A percentile compares a stretch with the other conserved stretches of the same genome.
These are phyloP conservation scores for Stegastes partitus DNA, from an alignment of 2,113 vertebrate species.

Conservation along the genomic window DNA sequence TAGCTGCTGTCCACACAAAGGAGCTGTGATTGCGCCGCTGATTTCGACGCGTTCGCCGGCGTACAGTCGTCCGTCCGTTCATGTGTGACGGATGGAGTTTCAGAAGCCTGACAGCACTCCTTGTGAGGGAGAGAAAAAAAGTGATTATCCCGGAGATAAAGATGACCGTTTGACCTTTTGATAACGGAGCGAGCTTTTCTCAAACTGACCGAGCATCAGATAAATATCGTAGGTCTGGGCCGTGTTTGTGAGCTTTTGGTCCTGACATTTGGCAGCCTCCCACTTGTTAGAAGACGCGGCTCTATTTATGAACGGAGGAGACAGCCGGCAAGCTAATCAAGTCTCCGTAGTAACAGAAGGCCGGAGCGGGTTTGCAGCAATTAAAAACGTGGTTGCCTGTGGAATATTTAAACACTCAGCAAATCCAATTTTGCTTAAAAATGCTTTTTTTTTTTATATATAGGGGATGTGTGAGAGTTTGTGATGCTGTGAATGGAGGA, in stretches of 20 bases:
- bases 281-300: conserved; percentile 38
- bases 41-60: conserved; percentile 44
- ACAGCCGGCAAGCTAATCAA: background rate
- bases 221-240: conserved; percentile 71
- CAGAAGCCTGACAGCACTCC: conserved; percentile 26
- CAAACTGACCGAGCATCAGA: conserved; percentile 54
- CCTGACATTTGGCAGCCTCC: conserved; percentile 69
- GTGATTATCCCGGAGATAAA: conserved; percentile 64
- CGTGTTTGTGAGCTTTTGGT: conserved; percentile 61
- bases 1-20: conserved; percentile 32
- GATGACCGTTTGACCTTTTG: conserved; percentile 68
- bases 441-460: background rate
- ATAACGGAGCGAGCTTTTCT: conserved; percentile 47
- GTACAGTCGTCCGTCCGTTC: conserved; percentile 37
- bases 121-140: conserved; percentile 35
- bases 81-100: conserved; percentile 32
- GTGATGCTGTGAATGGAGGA: conserved; percentile 28
- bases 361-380: background rate
- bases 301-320: conserved; percentile 38
- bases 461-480: conserved; percentile 6
- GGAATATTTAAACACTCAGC: conserved; percentile 22
- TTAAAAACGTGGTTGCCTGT: conserved; percentile 19
- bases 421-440: background rate
- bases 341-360: conserved; percentile 1
- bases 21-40: conserved; percentile 58